A percentile compares a stretch with the other conserved stretches of the same genome.
These are phyloP conservation scores for Psittacula derbiana DNA, from an alignment of 2,797 vertebrate genomes.

Conservation along the genomic window DNA sequence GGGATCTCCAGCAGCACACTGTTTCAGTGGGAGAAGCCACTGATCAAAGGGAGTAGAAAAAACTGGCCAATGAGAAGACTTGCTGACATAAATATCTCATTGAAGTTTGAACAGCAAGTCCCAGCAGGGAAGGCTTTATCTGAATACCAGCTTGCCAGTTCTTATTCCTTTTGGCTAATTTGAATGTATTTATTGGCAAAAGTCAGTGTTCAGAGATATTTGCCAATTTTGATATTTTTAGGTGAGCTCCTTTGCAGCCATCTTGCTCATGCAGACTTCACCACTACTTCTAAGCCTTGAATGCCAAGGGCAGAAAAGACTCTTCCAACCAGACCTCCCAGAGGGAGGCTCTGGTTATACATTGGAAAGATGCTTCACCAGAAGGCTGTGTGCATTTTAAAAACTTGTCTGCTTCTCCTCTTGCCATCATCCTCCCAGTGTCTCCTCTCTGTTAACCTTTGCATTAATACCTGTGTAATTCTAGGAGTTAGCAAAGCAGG, in stretches of 20 bases:
- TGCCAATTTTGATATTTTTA: not conserved
- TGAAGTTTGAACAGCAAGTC: not conserved
- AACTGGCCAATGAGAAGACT: not conserved
- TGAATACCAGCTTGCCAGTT: not conserved
- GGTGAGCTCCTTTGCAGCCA: not conserved
- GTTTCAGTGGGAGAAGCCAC: not conserved
- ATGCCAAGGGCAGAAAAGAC: not conserved
- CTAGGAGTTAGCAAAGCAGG: not conserved
- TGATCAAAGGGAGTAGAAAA: not conserved
- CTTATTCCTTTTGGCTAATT: not conserved
- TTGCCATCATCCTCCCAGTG: not conserved
- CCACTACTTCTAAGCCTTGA: not conserved
- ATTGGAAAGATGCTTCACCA: not conserved
- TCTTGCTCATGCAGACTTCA: not conserved
- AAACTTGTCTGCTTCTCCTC: not conserved
- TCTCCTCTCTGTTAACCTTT: not conserved
- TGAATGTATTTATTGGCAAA: not conserved
- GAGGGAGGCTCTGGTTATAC: not conserved
- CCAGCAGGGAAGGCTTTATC: not conserved
- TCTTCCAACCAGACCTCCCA: not conserved
- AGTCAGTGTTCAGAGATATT: not conserved
- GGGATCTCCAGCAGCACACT: not conserved
- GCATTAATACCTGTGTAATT: not conserved
- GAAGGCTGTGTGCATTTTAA: not conserved
- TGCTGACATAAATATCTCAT: rapidly evolving